A percentile compares a stretch with the other conserved stretches of the same genome.
phyloP scores from a whole-genome alignment of 2,113 vertebrate genomes.

The Megaceryle torquata region DNA sequence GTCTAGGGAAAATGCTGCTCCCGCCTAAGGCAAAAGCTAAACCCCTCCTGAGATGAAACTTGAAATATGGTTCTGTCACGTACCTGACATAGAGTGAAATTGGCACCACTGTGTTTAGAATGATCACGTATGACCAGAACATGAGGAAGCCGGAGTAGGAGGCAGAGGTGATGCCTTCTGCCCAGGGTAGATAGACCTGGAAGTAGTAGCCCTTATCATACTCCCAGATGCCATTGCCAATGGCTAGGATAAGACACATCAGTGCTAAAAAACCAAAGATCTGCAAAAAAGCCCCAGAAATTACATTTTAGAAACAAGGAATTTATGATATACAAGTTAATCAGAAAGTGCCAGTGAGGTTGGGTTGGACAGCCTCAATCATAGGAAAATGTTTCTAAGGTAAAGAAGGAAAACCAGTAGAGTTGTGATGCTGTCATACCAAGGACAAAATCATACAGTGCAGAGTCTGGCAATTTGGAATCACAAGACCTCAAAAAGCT shows the following conservation, averaged over 20 bases:
- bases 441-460: not conserved
- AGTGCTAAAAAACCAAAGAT: conserved; percentile 86
- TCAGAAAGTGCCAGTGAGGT: not conserved
- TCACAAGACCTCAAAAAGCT: not conserved
- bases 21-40: not conserved
- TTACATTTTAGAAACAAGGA: not conserved
- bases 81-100: conserved; percentile 97
- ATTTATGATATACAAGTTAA: not conserved
- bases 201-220: conserved; percentile 79
- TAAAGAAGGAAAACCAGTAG: not conserved
- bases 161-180: conserved; percentile 65
- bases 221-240: conserved; percentile 90
- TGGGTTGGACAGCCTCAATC: not conserved
- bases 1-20: not conserved
- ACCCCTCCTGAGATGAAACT: not conserved
- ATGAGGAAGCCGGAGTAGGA: conserved; percentile 79
- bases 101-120: conserved; percentile 96
- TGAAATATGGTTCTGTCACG: not conserved
- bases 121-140: conserved; percentile 97
- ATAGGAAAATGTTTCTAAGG: not conserved
- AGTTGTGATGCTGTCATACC: not conserved
- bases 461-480: not conserved
- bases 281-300: conserved; percentile 49
- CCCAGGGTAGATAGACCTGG: conserved; percentile 83
- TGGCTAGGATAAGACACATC: conserved; percentile 86